Conservation (phyloP, 2,888 invertebrate species). For the Luffia ferchaultella region DNA sequence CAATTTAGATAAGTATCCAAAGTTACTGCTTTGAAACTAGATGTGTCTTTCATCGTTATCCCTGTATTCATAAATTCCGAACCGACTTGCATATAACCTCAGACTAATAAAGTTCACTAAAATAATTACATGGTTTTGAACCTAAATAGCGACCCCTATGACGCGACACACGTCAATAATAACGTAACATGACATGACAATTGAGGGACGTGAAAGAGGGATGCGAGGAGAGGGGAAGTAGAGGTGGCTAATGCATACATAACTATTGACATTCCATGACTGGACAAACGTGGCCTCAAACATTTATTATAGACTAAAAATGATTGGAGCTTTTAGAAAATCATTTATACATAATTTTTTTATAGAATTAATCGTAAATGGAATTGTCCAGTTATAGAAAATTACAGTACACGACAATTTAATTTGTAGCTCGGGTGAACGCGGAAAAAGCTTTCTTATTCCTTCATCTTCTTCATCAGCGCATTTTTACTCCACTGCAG, state of each 20-base stretch:
- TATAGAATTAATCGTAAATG: too few relatives aligned
- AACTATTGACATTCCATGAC: slow-evolving; percentile 49
- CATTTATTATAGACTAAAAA: slow-evolving; percentile 48
- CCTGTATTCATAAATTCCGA: too few relatives aligned
- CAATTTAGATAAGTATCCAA: too few relatives aligned
- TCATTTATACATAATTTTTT: background rate
- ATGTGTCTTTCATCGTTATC: too few relatives aligned
- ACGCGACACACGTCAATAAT: slow-evolving; percentile 5
- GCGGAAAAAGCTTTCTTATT: too few relatives aligned
- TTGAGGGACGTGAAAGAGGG: background rate
- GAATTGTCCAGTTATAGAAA: too few relatives aligned
- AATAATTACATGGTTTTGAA: background rate
- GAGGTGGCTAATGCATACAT: slow-evolving; percentile 3
- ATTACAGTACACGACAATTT: too few relatives aligned
- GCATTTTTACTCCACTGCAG: too few relatives aligned
- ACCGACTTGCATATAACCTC: too few relatives aligned
- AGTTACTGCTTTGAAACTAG: too few relatives aligned
- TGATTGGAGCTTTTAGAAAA: slow-evolving; percentile 11
- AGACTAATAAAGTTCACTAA: background rate
- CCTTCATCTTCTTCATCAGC: too few relatives aligned
- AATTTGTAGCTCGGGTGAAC: too few relatives aligned
- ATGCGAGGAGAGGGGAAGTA: background rate
- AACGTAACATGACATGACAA: slow-evolving; percentile 8
- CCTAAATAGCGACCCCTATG: background rate
- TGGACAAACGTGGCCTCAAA: slow-evolving; percentile 56